Percentiles rank a stretch among this genome's conserved stretches.
Evolutionary conservation across 2,888 invertebrate genomes (phyloP).

Genomic region (Ennomos erosarius): DNA sequence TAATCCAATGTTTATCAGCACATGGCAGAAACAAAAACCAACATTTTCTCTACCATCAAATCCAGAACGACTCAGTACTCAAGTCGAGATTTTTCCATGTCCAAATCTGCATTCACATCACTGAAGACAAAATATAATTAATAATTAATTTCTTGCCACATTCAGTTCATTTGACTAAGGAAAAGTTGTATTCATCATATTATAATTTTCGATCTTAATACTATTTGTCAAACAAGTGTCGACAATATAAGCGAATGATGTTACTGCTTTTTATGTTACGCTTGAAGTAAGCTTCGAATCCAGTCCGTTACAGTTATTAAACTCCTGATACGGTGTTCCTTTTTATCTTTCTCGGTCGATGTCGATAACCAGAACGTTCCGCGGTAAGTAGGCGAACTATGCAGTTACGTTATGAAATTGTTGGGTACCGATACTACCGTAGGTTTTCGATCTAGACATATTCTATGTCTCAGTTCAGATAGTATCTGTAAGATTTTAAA

Average conservation of each 20-base stretch:
- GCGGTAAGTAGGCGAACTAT: constrained; percentile 11
- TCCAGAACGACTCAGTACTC: no score
- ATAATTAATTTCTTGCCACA: no score
- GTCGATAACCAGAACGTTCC: constrained; percentile 46
- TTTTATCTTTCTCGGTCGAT: constrained; percentile 59
- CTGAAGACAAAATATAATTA: no score
- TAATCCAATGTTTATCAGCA: no score
- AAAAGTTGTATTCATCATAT: no score
- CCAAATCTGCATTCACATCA: no score
- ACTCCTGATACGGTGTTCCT: constrained; percentile 38
- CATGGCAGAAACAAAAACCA: no score
- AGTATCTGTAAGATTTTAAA: background rate
- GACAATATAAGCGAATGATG: constrained; percentile 11
- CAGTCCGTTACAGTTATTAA: constrained; percentile 33
- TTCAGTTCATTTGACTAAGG: no score
- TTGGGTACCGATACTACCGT: constrained; percentile 5
- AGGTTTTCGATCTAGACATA: constrained; percentile 12
- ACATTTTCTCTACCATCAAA: no score
- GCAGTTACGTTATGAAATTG: constrained; percentile 13
- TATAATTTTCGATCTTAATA: no score
- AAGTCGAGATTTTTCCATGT: no score
- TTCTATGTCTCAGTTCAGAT: constrained; percentile 12
- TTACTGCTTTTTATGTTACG: background rate
- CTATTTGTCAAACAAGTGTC: no score
- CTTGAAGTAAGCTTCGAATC: constrained; percentile 16